A percentile compares a stretch with the other conserved stretches of the same genome.
Conservation (phyloP, 53 echinoderm and acorn worm species). For the Mesocentrotus franciscanus region DNA sequence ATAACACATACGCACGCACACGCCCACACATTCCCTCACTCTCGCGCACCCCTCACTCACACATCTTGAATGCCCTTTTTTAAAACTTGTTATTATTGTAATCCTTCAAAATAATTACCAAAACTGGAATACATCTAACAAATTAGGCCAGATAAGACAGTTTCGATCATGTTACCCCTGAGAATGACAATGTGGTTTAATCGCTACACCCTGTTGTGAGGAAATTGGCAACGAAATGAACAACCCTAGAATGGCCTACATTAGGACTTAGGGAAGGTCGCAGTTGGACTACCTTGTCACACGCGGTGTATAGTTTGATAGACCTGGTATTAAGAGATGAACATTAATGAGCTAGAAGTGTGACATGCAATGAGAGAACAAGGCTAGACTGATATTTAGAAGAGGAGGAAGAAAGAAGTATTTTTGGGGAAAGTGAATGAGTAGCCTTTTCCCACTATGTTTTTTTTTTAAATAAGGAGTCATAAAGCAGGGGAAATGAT, state of each 20-base stretch:
- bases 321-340: not conserved
- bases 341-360: not conserved
- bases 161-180: not conserved
- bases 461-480: too few relatives aligned
- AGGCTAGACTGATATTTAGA: not conserved
- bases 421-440: too few relatives aligned
- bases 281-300: not conserved
- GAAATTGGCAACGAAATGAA: slow-evolving; percentile 26
- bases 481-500: too few relatives aligned
- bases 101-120: not conserved
- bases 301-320: not conserved
- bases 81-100: not conserved
- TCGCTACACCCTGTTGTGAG: not conserved
- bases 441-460: too few relatives aligned
- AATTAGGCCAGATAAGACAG: slow-evolving; percentile 7
- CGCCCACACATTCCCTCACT: not conserved
- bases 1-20: not conserved
- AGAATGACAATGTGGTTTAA: not conserved
- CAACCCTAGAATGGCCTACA: slow-evolving; percentile 8
- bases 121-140: not conserved
- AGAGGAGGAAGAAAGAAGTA: not conserved
- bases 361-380: not conserved
- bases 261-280: not conserved
- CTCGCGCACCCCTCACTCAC: not conserved
- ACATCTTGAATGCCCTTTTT: not conserved